Percentiles rank a stretch among this genome's conserved stretches.
phyloP scores from a whole-genome alignment of 2,888 invertebrate species.

The Drosophila helvetica region DNA sequence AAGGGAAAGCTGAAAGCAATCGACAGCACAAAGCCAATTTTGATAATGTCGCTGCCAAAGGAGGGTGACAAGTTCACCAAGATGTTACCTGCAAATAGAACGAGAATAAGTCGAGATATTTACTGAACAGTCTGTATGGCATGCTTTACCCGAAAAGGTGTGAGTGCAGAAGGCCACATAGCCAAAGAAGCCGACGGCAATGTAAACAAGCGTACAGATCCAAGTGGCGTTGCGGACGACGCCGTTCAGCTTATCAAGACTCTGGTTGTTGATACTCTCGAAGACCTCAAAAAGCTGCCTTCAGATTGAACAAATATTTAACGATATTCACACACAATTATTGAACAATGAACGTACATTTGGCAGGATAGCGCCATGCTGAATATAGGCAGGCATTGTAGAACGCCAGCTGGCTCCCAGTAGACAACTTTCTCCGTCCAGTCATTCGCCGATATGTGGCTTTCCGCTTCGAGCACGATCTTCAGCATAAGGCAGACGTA shows the following conservation, averaged over 20 bases:
- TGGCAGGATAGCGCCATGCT: constrained; percentile 98
- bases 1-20: constrained; percentile 98
- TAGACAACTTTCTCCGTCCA: constrained; percentile 90
- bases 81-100: constrained; percentile 89
- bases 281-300: constrained; percentile 97
- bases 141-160: constrained; percentile 86
- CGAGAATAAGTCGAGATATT: not conserved
- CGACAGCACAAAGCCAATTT: constrained; percentile 96
- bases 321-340: not conserved
- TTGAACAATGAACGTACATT: constrained; percentile 87
- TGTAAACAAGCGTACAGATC: constrained; percentile 95
- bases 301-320: constrained; percentile 38
- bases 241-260: constrained; percentile 93
- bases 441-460: constrained; percentile 89
- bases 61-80: constrained; percentile 93
- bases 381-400: constrained; percentile 97
- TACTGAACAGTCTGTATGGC: not conserved
- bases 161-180: constrained; percentile 93
- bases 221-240: constrained; percentile 95
- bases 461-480: constrained; percentile 91
- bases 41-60: constrained; percentile 93
- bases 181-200: constrained; percentile 96
- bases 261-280: constrained; percentile 93
- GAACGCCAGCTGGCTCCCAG: constrained; percentile 93
- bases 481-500: constrained; percentile 95